Percentiles rank a stretch among this genome's conserved stretches.
phyloP scores from a whole-genome alignment of 64 coral and sea anemone species.

The Stylophora pistillata region DNA sequence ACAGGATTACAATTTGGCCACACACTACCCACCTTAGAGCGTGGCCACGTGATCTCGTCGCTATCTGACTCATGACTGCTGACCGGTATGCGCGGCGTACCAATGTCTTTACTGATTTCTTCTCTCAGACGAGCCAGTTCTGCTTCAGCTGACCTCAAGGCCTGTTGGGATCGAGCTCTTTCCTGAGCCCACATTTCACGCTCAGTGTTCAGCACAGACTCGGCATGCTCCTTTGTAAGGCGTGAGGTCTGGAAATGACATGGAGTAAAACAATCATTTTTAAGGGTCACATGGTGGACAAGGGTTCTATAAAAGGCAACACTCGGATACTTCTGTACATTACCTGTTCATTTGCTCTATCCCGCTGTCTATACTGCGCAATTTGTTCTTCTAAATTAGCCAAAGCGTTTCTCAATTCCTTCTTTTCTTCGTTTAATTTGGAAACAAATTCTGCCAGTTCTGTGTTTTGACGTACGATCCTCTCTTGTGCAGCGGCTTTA shows the following conservation, averaged over 20 bases:
- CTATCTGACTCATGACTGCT: conserved; percentile 36
- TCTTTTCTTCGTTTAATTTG: conserved; percentile 93
- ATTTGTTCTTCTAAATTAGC: conserved; percentile 86
- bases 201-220: conserved; percentile 72
- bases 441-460: conserved; percentile 81
- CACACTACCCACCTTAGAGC: conserved; percentile 64
- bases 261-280: neutral
- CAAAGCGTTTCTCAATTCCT: conserved; percentile 76
- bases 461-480: conserved; percentile 83
- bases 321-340: neutral
- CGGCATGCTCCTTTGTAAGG: conserved; percentile 71
- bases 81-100: neutral
- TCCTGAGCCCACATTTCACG: conserved; percentile 71
- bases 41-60: conserved; percentile 66
- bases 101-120: conserved; percentile 35
- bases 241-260: conserved; percentile 42
- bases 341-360: conserved; percentile 74
- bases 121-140: conserved; percentile 66
- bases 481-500: conserved; percentile 88
- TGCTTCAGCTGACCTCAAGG: conserved; percentile 49
- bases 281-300: no score
- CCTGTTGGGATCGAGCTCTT: conserved; percentile 62
- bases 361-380: conserved; percentile 86
- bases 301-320: neutral
- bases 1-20: neutral